A percentile compares a stretch with the other conserved stretches of the same genome.
These are phyloP conservation scores for Scaptomyza pallida DNA, from an alignment of 1,140 invertebrate species.

Conservation along the genomic window DNA sequence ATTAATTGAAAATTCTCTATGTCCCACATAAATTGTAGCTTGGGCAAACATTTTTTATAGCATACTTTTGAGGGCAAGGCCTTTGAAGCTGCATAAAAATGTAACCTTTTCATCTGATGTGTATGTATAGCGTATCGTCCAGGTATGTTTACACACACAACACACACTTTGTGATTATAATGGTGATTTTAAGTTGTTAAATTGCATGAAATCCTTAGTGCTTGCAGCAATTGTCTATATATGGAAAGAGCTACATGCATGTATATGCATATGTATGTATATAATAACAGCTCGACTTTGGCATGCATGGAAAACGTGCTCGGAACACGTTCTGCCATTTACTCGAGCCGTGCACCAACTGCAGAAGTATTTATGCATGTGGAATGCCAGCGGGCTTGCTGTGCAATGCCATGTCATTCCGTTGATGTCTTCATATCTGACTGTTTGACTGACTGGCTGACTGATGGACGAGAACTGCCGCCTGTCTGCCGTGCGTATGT, in stretches of 20 bases:
- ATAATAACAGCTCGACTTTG: constrained; percentile 19
- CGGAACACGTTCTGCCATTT: constrained; percentile 26
- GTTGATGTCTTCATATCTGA: constrained; percentile 67
- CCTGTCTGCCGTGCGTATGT: constrained; percentile 15
- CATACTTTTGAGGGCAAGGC: not conserved
- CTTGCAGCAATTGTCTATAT: constrained; percentile 8
- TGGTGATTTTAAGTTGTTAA: not conserved
- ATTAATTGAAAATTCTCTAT: constrained; percentile 60
- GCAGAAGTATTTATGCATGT: constrained; percentile 33
- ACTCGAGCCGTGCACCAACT: constrained; percentile 16
- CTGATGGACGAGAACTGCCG: constrained; percentile 18
- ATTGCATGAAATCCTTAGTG: constrained; percentile 4
- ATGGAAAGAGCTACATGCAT: not conserved
- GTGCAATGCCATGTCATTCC: constrained; percentile 13
- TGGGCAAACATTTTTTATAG: not conserved
- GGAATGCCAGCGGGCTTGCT: constrained; percentile 52
- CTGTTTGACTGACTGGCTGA: constrained; percentile 29
- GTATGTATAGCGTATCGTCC: too few relatives aligned
- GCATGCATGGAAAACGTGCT: constrained; percentile 36
- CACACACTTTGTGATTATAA: not conserved
- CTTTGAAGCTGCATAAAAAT: not conserved
- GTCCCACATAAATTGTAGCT: not conserved
- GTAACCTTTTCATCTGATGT: not conserved
- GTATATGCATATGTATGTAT: too few relatives aligned
- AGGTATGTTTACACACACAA: not conserved